phyloP scores from a whole-genome alignment of 2,888 invertebrate species.

The Diadegma fenestrale region DNA sequence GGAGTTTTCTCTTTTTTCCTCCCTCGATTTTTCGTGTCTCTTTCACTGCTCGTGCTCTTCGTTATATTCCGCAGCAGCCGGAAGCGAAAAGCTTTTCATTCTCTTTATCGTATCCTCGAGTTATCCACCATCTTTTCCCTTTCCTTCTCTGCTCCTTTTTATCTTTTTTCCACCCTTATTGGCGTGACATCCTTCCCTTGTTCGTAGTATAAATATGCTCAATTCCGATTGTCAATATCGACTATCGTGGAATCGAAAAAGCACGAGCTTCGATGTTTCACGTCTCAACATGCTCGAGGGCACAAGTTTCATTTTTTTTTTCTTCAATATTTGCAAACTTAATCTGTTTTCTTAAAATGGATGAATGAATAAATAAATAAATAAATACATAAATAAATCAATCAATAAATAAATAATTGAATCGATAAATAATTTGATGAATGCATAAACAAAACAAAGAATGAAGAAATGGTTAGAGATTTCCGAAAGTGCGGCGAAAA shows the following conservation, averaged over 20 bases:
- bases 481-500: too few relatives aligned
- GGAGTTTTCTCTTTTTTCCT: not conserved
- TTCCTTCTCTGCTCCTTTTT: not conserved
- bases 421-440: too few relatives aligned
- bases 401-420: too few relatives aligned
- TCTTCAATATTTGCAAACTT: too few relatives aligned
- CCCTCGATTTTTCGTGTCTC: not conserved
- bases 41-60: conserved; percentile 9
- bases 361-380: too few relatives aligned
- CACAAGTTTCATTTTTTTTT: not conserved
- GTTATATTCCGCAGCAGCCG: conserved; percentile 10
- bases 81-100: conserved; percentile 15
- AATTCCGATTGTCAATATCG: conserved; percentile 12
- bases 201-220: not conserved
- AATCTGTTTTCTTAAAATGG: too few relatives aligned
- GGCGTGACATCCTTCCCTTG: not conserved
- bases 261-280: not conserved
- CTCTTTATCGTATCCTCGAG: conserved; percentile 3
- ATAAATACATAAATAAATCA: too few relatives aligned
- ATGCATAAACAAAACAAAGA: too few relatives aligned
- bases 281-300: not conserved
- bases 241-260: conserved; percentile 1
- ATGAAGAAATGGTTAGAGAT: too few relatives aligned
- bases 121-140: not conserved
- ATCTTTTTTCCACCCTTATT: conserved; percentile 31